Percentiles rank a stretch among this genome's conserved stretches.
phyloP scores from a whole-genome alignment of 2,113 vertebrate species.

The Cebus imitator region DNA sequence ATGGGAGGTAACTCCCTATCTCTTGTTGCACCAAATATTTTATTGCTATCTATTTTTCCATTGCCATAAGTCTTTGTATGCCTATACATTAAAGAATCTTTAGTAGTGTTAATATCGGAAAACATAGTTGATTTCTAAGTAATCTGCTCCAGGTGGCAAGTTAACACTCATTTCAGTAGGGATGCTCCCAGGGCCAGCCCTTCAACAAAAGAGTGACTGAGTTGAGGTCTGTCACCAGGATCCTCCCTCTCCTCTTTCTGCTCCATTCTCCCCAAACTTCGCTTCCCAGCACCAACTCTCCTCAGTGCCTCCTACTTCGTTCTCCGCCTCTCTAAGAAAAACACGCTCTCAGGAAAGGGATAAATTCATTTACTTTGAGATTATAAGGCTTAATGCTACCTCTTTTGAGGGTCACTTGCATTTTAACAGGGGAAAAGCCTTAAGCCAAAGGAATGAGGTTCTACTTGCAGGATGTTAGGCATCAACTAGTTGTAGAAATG shows the following conservation, averaged over 20 bases:
- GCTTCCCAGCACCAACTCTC: slow-evolving; percentile 26
- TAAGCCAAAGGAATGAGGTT: slow-evolving; percentile 70
- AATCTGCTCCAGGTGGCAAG: background rate
- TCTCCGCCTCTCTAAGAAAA: slow-evolving; percentile 54
- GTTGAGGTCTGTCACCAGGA: background rate
- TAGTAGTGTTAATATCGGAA: background rate
- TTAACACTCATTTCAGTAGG: slow-evolving; percentile 8
- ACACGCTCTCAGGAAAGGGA: slow-evolving; percentile 69
- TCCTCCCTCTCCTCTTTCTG: background rate
- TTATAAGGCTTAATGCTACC: slow-evolving; percentile 61
- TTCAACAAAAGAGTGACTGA: background rate
- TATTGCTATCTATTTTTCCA: slow-evolving; percentile 47
- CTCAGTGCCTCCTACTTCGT: slow-evolving; percentile 66
- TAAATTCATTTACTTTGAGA: slow-evolving; percentile 50
- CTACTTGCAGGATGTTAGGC: slow-evolving; percentile 55
- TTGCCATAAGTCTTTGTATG: slow-evolving; percentile 43
- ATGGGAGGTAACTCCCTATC: background rate
- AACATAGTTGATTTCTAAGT: slow-evolving; percentile 34
- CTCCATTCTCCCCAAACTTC: slow-evolving; percentile 2
- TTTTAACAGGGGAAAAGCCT: slow-evolving; percentile 69
- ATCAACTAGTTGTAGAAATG: slow-evolving; percentile 33
- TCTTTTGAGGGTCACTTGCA: slow-evolving; percentile 56
- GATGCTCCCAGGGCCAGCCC: background rate
- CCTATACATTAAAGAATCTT: slow-evolving; percentile 39
- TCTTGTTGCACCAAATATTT: slow-evolving; percentile 51